Evolutionary conservation across 1,140 invertebrate genomes (phyloP), one percentile per base, ranked within the genome.

Genomic region (Neodiprion pinetum): DNA sequence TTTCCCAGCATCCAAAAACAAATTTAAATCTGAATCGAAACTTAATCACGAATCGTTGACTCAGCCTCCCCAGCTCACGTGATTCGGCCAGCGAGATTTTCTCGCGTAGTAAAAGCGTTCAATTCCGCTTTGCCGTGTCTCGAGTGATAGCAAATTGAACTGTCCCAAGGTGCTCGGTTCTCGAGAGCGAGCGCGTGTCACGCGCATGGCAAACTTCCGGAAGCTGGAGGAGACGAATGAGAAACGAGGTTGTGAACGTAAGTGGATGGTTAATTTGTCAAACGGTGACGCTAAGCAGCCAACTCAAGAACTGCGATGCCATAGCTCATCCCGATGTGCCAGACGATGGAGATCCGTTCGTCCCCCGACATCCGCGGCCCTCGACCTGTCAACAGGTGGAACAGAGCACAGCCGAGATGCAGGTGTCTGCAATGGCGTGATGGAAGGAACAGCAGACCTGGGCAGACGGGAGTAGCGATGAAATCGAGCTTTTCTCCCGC

Each of bases 231-330:
- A 61, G 53, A 61, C 9, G 53, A 61, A 61, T 61, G 53, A 61
- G 53, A 61, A 61, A 14, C n/a, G 53, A 61, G 53, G 53, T 61
- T 61, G 11, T 61, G 11, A 17, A 17, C 8, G 53, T 61, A 61
- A 61, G 53, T 61, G 53, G 53, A 61, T 14, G 53, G 53, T 61
- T 61, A 61, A 61, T 61, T 61, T 61, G 53, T 61, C 53, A 61
- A 61, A 61, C 8, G 53, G 11, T 17, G 53, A 61, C 53, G n/a
- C 5, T 61, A 61, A 61, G 53, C 53, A 61, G 53, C 53, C n/a
- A 61, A 9, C 53, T 61, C n/a, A 17, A 61, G 53, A 12, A 61
- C 53, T 17, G 4, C 4, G 2, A 9, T 61, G 28, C 53, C 53
- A 61, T 61, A 61, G 53, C 53, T 61, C 53, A 61, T 61, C 53